Evolutionary conservation across 2,888 invertebrate species (phyloP).

Genomic region (Podotricha telesiphe): DNA sequence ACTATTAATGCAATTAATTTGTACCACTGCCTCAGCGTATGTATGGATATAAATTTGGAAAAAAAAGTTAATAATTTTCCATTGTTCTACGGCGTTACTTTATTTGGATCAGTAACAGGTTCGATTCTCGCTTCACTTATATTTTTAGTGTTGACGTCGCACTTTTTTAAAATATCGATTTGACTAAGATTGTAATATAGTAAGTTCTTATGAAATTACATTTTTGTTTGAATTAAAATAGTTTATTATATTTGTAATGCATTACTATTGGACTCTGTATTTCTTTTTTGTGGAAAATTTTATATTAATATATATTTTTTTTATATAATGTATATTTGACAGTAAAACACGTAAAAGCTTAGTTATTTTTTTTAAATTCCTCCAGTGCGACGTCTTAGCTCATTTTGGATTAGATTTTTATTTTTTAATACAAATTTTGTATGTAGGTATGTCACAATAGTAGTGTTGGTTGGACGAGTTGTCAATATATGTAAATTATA

Average conservation of each 20-base stretch:
- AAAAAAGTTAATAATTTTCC: background rate
- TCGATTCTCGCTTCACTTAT: background rate
- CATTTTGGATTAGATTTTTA: conserved; percentile 24
- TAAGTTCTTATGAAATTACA: no score
- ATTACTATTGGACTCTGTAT: no score
- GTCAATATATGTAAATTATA: conserved; percentile 51
- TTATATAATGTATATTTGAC: background rate
- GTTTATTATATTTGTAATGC: no score
- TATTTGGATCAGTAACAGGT: background rate
- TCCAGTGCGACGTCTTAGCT: conserved; percentile 25
- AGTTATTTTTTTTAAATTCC: background rate
- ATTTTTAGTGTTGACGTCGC: conserved; percentile 14
- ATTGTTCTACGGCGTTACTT: background rate
- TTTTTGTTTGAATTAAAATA: no score
- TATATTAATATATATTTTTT: background rate
- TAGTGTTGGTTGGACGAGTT: conserved; percentile 45
- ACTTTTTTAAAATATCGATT: conserved; percentile 1
- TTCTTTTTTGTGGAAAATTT: no score
- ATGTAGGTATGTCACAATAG: conserved; percentile 45
- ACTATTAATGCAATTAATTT: background rate
- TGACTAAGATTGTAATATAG: background rate
- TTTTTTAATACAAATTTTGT: conserved; percentile 29
- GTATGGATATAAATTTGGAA: background rate
- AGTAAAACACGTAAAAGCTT: background rate
- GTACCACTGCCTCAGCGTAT: conserved; percentile 1